Base-by-base conservation (phyloP, 37 sponge, comb jelly and placozoan genomes). In the Theonella swinhoei region DNA sequence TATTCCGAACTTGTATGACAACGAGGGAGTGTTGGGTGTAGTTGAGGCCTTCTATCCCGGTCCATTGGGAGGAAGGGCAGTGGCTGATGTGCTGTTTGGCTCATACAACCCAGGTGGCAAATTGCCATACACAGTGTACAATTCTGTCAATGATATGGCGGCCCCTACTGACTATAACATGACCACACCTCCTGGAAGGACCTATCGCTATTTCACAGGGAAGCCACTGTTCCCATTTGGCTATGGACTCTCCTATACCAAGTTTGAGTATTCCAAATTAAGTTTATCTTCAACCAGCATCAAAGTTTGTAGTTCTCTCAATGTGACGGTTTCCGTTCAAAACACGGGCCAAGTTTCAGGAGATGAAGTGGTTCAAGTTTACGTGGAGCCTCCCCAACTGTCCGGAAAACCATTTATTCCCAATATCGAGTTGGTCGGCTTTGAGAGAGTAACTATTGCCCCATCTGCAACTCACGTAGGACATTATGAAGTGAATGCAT, bases 11-110 rank as follows among this genome's bases (percentile, higher is more conserved):
- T 30, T 87, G 22, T 66, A 35, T 39, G n/a, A 23, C 24, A 77
- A 72, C 64, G 20, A n/a, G 69, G 78, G 72, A 35, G 74, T 87
- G 4, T 29, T 70, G 7, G 88, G 82, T 24, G 70, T 87, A 23
- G 43, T 91, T 32, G 92, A 91, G 47, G 92, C 88, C 38, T 91
- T 87, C 79, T 91, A 91, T 64, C 88, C 88, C 31, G 92, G 92
- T 39, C 83, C 88, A 34, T 38, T 81, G 30, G 92, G 92, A 2
- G 92, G 88, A 1, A 61, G 40, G 2, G 92, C 92, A 24, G 88
- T 91, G 60, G 88, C 92, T 4, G 79, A 82, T 73, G 88, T 86
- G 20, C 71, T 90, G 35, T 80, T 86, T 59, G 91, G 91, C 30
- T 60, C 68, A 11, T 82, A 82, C 37, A 87, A 87, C 39, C 91